Evolutionary conservation across 2,797 vertebrate genomes (phyloP), one percentile per base, ranked within the genome.

Genomic region (Phrynocephalus vlangalii): DNA sequence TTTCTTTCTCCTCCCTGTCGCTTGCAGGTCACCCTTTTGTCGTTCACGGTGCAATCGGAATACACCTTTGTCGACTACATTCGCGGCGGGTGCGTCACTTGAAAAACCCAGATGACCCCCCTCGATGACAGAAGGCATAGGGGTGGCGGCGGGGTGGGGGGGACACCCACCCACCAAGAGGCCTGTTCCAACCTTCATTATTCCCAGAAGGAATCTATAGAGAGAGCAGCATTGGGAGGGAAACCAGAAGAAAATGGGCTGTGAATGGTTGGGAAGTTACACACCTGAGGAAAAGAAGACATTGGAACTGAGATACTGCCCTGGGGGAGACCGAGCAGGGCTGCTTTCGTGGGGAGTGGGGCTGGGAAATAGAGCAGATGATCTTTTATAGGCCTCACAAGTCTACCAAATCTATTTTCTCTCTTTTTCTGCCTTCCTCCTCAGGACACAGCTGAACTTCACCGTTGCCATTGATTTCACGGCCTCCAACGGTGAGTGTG

Each of bases 61-160:
- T 98, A 98, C 96, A 99, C 99, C 83, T 99, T 99, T 89, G 98
- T 99, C 86, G 98, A 99, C 97, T 99, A 99, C 96, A 99, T 99
- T 94, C 97, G 98, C 91, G 98, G 99, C 96, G 98, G 99, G 99
- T 99, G 97, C 78, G 87, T 88, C 72, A 63, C 28, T 76, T 50
- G 50, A 66, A 76, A 68, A 3, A 22, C 71, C 56, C 18, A 28
- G 76, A 22, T 76, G 60, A 56, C 24, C 24, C 50, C 50, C 44
- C 13, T 28, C 52, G 56, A n/a, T 44, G 66, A 73, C 66, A 38
- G 68, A 22, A 81, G 89, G 48, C 78, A 0, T 0, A 50, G 83
- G 77, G 80, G 33, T 33, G 33, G 33, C 33, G 33, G 33, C 4
- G 38, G 38, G 38, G 3, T n/a, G 3, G 38, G 38, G 38, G 38